Base-by-base conservation (phyloP, 92 coral and sea anemone genomes). In the Plumapathes pennacea region DNA sequence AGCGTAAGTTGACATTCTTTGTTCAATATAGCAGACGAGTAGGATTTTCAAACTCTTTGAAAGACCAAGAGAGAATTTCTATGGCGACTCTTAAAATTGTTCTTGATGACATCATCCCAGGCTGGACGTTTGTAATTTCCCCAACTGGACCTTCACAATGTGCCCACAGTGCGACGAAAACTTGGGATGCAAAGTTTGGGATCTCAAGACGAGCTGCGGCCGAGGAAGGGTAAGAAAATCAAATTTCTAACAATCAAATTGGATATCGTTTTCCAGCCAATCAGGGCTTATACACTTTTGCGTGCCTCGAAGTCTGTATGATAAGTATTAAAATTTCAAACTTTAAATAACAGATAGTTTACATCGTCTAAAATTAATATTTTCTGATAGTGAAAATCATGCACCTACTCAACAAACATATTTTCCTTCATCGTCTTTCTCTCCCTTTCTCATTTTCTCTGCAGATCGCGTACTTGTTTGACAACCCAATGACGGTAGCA, bases 221-320 rank as follows among this genome's bases (percentile, higher is more conserved):
- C 84, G 96, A 23, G 96, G 86, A 3, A 87, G 84, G 64, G 96
- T 87, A 11, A 60, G 76, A n/a, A n/a, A n/a, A n/a, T n/a, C n/a
- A n/a, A n/a, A n/a, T n/a, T n/a, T n/a, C n/a, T n/a, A n/a, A n/a
- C n/a, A n/a, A n/a, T n/a, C n/a, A n/a, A n/a, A n/a, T n/a, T n/a
- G n/a, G n/a, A n/a, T n/a, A n/a, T n/a, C n/a, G n/a, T n/a, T n/a
- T n/a, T n/a, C n/a, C n/a, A n/a, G n/a, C n/a, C n/a, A n/a, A n/a
- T n/a, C n/a, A n/a, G n/a, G n/a, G n/a, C n/a, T n/a, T n/a, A n/a
- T n/a, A n/a, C n/a, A n/a, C n/a, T n/a, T n/a, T n/a, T n/a, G n/a
- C n/a, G n/a, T n/a, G n/a, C n/a, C n/a, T n/a, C n/a, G n/a, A n/a
- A n/a, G n/a, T n/a, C n/a, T n/a, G n/a, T n/a, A n/a, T n/a, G n/a